These are phyloP conservation scores for Dryobotodes eremita DNA, from an alignment of 2,888 invertebrate species.

Conservation along the genomic window DNA sequence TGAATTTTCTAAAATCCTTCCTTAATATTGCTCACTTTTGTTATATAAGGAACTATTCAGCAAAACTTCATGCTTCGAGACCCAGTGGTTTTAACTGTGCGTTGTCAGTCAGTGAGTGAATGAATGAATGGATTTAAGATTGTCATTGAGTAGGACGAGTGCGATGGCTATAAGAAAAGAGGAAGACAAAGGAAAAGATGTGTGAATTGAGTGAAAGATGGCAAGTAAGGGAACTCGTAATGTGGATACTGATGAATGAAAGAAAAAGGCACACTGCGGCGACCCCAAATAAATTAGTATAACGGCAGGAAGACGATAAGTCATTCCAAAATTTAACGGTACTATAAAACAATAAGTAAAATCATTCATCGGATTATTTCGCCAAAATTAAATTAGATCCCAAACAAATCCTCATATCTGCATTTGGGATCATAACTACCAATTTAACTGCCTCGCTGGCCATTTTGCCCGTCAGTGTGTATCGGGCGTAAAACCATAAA, in stretches of 20 bases:
- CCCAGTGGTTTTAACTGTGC: no score
- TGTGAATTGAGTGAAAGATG: background rate
- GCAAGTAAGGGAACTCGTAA: no score
- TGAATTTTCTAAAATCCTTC: no score
- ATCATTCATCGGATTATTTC: constrained; percentile 28
- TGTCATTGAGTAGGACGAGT: background rate
- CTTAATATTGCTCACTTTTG: no score
- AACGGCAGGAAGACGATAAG: no score
- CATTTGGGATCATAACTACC: constrained; percentile 32
- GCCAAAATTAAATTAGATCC: constrained; percentile 46
- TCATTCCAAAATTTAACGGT: background rate
- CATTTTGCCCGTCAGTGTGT: constrained; percentile 34
- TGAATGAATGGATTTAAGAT: no score
- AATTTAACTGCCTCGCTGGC: constrained; percentile 29
- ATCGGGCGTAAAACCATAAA: constrained; percentile 46
- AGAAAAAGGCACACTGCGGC: background rate
- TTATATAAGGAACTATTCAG: no score
- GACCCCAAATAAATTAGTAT: background rate
- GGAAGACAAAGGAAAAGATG: background rate
- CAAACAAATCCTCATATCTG: constrained; percentile 39
- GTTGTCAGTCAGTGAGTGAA: no score
- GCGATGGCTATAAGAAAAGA: no score
- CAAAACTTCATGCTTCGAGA: no score
- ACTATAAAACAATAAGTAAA: constrained; percentile 30
- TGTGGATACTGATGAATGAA: background rate